phyloP scores from a whole-genome alignment of 2,113 vertebrate species.

The Geothlypis trichas region DNA sequence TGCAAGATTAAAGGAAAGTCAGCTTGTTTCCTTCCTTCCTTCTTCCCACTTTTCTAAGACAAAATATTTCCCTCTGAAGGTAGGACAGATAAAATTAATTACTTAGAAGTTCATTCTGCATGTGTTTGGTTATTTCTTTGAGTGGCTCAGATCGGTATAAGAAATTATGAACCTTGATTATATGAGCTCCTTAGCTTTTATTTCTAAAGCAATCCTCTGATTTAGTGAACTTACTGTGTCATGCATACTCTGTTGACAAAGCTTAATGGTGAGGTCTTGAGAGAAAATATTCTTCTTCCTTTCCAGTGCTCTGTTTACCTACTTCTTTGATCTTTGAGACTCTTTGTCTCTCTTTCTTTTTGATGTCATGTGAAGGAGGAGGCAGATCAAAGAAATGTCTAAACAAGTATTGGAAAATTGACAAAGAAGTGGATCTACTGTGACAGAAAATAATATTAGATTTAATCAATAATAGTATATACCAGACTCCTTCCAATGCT shows the following conservation, averaged over 20 bases:
- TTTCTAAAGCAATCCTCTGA: background rate
- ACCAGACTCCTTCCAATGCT: background rate
- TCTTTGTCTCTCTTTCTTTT: background rate
- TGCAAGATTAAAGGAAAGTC: background rate
- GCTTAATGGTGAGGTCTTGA: background rate
- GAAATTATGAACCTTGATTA: background rate
- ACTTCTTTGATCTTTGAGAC: background rate
- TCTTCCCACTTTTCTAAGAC: background rate
- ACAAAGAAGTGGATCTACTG: background rate
- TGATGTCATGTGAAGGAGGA: background rate
- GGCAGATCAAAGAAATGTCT: background rate
- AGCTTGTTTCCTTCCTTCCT: background rate
- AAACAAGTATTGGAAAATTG: background rate
- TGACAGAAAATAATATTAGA: background rate
- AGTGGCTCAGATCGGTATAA: background rate
- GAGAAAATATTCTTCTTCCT: background rate
- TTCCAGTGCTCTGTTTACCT: background rate
- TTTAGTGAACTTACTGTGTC: background rate
- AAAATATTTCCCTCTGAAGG: background rate
- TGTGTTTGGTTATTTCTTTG: background rate
- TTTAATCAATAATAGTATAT: background rate
- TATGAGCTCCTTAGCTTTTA: background rate
- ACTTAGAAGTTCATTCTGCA: background rate
- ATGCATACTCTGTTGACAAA: background rate
- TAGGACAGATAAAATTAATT: background rate